Percentiles rank a stretch among this genome's conserved stretches.
These are phyloP conservation scores for Spongilla lacustris DNA, from an alignment of 37 sponge, comb jelly and placozoan genomes.

Conservation along the genomic window DNA sequence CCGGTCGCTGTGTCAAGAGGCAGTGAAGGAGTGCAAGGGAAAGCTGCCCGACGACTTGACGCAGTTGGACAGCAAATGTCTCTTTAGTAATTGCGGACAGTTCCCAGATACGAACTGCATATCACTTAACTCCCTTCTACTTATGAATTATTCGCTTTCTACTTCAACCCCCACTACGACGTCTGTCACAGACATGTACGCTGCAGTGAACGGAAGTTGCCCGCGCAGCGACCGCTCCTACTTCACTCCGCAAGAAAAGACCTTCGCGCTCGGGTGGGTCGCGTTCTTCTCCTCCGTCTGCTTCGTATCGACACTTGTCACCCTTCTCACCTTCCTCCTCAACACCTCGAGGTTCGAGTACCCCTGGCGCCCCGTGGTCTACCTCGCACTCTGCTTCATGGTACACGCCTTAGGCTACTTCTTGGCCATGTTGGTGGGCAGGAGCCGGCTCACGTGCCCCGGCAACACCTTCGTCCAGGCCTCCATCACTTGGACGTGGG, in stretches of 20 bases:
- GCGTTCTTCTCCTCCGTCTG: conserved; percentile 76
- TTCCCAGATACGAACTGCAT: background rate
- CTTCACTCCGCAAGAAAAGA: conserved; percentile 51
- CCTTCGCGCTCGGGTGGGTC: conserved; percentile 73
- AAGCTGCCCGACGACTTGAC: no score
- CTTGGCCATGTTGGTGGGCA: conserved; percentile 59
- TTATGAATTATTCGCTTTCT: background rate
- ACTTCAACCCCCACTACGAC: background rate
- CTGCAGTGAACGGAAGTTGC: conserved; percentile 3
- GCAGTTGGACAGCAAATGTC: no score
- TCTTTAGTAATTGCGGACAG: background rate
- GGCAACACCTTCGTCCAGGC: conserved; percentile 32
- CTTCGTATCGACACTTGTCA: conserved; percentile 79
- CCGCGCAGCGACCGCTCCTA: conserved; percentile 28
- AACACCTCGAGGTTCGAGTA: conserved; percentile 81
- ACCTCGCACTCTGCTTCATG: conserved; percentile 72
- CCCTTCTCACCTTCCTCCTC: conserved; percentile 80
- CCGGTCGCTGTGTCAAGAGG: conserved; percentile 11
- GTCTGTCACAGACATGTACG: background rate
- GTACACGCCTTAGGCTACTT: conserved; percentile 76
- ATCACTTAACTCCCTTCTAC: background rate
- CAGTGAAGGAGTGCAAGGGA: background rate
- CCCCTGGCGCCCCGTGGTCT: conserved; percentile 92
- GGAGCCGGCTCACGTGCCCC: conserved; percentile 59
- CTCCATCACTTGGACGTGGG: conserved; percentile 51